Percentiles rank a stretch among this genome's conserved stretches.
Evolutionary conservation across 2,888 invertebrate species (phyloP).

Genomic region (Drosophila colorata): DNA sequence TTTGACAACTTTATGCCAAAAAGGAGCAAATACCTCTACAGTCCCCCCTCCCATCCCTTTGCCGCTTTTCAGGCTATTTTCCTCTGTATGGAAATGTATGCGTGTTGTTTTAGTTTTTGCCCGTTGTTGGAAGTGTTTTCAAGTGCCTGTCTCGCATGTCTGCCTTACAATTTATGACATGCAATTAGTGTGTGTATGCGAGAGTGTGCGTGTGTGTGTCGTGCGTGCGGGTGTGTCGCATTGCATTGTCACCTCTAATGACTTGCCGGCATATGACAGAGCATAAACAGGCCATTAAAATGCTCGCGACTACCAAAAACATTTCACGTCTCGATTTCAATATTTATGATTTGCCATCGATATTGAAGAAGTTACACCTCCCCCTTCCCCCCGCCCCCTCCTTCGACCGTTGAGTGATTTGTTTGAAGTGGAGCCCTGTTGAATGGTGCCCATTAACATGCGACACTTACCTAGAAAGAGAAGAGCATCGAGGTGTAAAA

Average conservation of each 20-base stretch:
- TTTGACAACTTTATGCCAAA: slow-evolving; percentile 63
- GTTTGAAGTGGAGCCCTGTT: slow-evolving; percentile 11
- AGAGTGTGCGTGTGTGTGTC: slow-evolving; percentile 4
- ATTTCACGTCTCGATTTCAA: slow-evolving; percentile 62
- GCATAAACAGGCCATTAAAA: slow-evolving; percentile 78
- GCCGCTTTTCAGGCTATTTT: slow-evolving; percentile 19
- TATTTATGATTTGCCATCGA: slow-evolving; percentile 55
- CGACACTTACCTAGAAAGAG: slow-evolving; percentile 68
- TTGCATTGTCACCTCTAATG: slow-evolving; percentile 78
- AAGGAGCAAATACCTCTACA: slow-evolving; percentile 23
- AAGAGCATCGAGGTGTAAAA: slow-evolving; percentile 10
- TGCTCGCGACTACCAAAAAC: slow-evolving; percentile 39
- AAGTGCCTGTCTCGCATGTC: slow-evolving; percentile 59
- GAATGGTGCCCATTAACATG: slow-evolving; percentile 21
- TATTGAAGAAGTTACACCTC: slow-evolving; percentile 14
- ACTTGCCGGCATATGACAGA: slow-evolving; percentile 61
- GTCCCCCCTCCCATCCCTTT: neutral
- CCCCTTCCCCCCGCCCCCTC: neutral
- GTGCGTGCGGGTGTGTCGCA: slow-evolving; percentile 42
- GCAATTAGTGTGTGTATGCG: slow-evolving; percentile 50
- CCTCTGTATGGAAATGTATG: slow-evolving; percentile 56
- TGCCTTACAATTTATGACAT: slow-evolving; percentile 65
- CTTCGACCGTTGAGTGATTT: slow-evolving; percentile 31
- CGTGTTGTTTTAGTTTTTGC: slow-evolving; percentile 48
- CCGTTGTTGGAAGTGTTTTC: slow-evolving; percentile 52